Percentiles rank a stretch among this genome's conserved stretches.
Conservation (phyloP, 1,140 invertebrate genomes). For the Augochlora pura region DNA sequence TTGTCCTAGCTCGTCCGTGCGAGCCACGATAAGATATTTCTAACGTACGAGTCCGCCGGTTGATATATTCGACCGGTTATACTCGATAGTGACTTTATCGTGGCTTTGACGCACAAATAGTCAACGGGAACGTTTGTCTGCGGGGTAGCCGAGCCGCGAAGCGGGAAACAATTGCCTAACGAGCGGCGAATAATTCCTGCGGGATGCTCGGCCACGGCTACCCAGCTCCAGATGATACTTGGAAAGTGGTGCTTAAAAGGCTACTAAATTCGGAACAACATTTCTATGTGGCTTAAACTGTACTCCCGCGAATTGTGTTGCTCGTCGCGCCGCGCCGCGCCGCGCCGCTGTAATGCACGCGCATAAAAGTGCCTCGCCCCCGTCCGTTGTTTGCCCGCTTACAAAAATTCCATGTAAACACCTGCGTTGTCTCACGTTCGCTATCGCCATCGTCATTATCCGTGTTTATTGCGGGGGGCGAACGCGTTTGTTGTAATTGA, state of each 20-base stretch:
- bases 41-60: neutral
- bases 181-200: neutral
- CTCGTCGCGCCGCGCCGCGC: too few relatives aligned
- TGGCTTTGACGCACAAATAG: neutral
- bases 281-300: neutral
- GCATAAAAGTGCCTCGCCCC: neutral
- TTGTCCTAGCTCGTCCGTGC: neutral
- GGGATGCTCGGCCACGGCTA: neutral
- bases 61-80: neutral
- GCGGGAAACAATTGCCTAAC: slow-evolving; percentile 1
- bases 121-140: neutral
- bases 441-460: too few relatives aligned
- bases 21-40: neutral
- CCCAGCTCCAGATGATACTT: neutral
- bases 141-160: neutral
- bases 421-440: neutral
- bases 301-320: neutral
- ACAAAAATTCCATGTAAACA: neutral
- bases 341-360: neutral
- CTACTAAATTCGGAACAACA: slow-evolving; percentile 1
- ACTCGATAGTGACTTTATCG: slow-evolving; percentile 4
- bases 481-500: too few relatives aligned
- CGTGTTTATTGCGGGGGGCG: too few relatives aligned
- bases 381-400: neutral
- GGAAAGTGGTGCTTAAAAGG: neutral